These are phyloP conservation scores for Drosophila watanabei DNA, from an alignment of 1,140 invertebrate species.

Conservation along the genomic window DNA sequence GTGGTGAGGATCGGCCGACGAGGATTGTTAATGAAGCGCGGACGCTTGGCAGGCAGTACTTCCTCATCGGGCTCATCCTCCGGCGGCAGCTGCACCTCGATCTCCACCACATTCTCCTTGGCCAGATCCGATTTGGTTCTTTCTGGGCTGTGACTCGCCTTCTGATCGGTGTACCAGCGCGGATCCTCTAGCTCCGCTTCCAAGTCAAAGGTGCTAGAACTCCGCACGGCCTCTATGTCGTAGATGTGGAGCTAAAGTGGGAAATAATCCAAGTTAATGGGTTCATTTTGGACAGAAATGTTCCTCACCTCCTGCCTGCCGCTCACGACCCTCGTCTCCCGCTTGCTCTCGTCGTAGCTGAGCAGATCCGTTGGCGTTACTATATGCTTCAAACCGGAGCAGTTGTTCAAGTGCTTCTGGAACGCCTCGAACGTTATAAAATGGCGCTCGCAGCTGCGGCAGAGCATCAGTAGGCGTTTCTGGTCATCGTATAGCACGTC, in stretches of 20 bases:
- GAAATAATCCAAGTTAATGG: background rate
- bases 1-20: slow-evolving; percentile 38
- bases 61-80: background rate
- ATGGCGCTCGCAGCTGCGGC: slow-evolving; percentile 57
- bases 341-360: slow-evolving; percentile 48
- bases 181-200: slow-evolving; percentile 74
- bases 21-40: slow-evolving; percentile 10
- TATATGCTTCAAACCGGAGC: slow-evolving; percentile 53
- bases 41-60: background rate
- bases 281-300: too few relatives aligned
- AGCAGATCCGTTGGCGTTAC: slow-evolving; percentile 40
- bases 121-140: slow-evolving; percentile 34
- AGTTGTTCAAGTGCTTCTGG: slow-evolving; percentile 45
- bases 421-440: slow-evolving; percentile 51
- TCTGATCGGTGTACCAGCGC: slow-evolving; percentile 67
- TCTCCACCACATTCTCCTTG: slow-evolving; percentile 55
- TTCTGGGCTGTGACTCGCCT: background rate
- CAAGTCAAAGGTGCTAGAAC: slow-evolving; percentile 48
- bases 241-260: slow-evolving; percentile 57
- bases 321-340: slow-evolving; percentile 44
- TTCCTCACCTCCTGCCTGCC: slow-evolving; percentile 55
- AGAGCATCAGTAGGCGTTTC: slow-evolving; percentile 53
- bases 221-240: slow-evolving; percentile 52
- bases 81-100: slow-evolving; percentile 11
- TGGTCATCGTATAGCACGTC: slow-evolving; percentile 70